Evolutionary conservation across 1,140 invertebrate species (phyloP), one percentile per base, ranked within the genome.

Genomic region (Lineus longissimus): DNA sequence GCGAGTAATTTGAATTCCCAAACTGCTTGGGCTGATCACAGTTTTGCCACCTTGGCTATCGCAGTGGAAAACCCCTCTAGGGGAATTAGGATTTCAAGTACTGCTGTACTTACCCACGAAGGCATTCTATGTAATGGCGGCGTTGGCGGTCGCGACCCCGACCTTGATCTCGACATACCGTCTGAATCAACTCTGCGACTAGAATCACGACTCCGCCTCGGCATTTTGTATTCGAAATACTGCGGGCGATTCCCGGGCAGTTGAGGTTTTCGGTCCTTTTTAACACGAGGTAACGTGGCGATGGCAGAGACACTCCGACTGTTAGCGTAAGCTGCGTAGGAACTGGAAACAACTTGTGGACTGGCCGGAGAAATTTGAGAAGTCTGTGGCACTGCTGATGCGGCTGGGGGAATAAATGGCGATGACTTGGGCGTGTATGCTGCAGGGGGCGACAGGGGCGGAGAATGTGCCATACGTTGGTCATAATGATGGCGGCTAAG

Each of bases 121-220:
- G 76, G 76, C 63, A 71, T 79, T 63, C 84, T 73, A 75, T 95
- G 93, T 43, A 95, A 76, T 0, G 93, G 93, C 23, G 93, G 93
- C 0, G 93, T 95, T 0, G 93, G 93, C 0, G 92, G 91, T 67
- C 90, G 85, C 2, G 83, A 40, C 11, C 41, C 23, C 7, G 27
- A 17, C 77, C 63, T 75, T 73, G 17, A 79, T 83, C 61, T 82
- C 75, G 64, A 67, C 77, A 76, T 65, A 73, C 62, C 77, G 76
- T 72, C 79, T 82, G 78, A 11, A 63, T 77, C 83, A 7, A 40
- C n/a, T n/a, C n/a, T 61, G 22, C 45, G 25, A 57, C 25, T 27
- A 33, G 55, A 54, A 22, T 54, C 25, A 22, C 25, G 19, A 22
- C 25, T 9, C 4, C 19, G 25, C 47, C 9, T 4, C 9, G 4